Base-by-base conservation (phyloP, 2,888 invertebrate genomes). In the Arctia plantaginis region DNA sequence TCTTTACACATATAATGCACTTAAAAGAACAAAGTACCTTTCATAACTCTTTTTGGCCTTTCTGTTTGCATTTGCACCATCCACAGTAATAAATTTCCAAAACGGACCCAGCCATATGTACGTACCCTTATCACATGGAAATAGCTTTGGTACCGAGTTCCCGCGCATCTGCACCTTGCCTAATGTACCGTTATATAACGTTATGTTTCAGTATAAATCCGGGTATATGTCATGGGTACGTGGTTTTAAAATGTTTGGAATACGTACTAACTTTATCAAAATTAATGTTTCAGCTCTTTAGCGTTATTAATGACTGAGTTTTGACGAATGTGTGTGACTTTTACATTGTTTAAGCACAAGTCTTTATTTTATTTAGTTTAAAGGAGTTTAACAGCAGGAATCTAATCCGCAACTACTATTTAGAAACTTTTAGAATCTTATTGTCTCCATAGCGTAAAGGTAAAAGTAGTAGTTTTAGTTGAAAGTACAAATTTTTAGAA, bases 141-240 rank as follows among this genome's bases (percentile, higher is more conserved):
- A 85, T 84, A 76, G 85, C 82, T 83, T 78, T 75, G 71, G 74
- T 79, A 78, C 76, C 71, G 80, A 73, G 74, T 76, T 82, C 80
- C 81, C 77, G 84, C 82, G 83, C 89, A 88, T 89, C 89, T 89
- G 89, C 88, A 89, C 83, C 85, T 78, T 73, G 83, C 85, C 81
- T 88, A 87, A 89, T 89, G 88, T 88, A 86, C 77, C 89, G 86
- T 84, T 81, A 80, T 81, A 85, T 79, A 82, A 80, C 69, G 72
- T 85, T 87, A 88, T 88, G 86, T 86, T 88, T 87, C 84, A 81
- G 82, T 85, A 80, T 81, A 76, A 81, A 79, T 73, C 55, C 70
- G 77, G 73, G 68, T 75, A 76, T 78, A 75, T 65, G n/a, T 66
- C 62, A 76, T 66, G 73, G 66, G 77, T 66, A 68, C 15, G 35